A percentile compares a stretch with the other conserved stretches of the same genome.
phyloP scores from a whole-genome alignment of 2,888 invertebrate genomes.

The Sinotaia quadrata region DNA sequence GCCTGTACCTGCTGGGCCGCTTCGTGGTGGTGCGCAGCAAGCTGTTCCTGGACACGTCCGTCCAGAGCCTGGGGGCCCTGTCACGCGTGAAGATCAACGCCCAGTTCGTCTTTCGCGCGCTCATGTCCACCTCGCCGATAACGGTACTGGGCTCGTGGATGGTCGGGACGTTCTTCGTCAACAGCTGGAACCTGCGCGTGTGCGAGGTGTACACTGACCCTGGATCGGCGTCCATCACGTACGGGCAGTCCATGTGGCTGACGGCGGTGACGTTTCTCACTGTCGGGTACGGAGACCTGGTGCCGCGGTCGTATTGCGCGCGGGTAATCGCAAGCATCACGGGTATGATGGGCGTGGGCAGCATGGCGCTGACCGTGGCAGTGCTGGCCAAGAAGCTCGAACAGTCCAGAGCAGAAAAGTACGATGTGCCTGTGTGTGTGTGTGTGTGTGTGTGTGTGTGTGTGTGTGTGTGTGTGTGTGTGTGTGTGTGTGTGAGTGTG shows the following conservation, averaged over 20 bases:
- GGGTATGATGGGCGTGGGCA: constrained; percentile 62
- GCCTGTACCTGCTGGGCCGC: constrained; percentile 55
- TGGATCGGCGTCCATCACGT: constrained; percentile 43
- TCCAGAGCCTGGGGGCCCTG: constrained; percentile 62
- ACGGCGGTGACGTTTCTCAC: constrained; percentile 63
- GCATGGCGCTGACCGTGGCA: constrained; percentile 61
- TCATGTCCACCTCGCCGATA: constrained; percentile 59
- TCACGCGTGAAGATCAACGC: constrained; percentile 61
- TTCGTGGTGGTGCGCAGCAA: constrained; percentile 61
- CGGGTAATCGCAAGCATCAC: constrained; percentile 55
- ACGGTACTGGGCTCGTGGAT: constrained; percentile 51
- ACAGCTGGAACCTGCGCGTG: constrained; percentile 56
- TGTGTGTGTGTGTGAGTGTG: constrained; percentile 29
- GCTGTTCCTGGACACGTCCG: constrained; percentile 59
- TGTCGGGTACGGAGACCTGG: constrained; percentile 62
- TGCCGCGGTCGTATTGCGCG: constrained; percentile 59
- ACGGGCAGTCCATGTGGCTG: constrained; percentile 60
- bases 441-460: constrained; percentile 3
- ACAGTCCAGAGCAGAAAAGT: constrained; percentile 54
- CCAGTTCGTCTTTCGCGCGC: constrained; percentile 60
- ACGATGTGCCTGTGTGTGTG: neutral
- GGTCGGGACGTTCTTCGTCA: constrained; percentile 56
- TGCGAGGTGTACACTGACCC: constrained; percentile 58
- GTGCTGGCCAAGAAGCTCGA: constrained; percentile 62
- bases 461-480: neutral